These are phyloP conservation scores for Sebastes hubbsi DNA, from an alignment of 2,797 vertebrate species.

Conservation along the genomic window DNA sequence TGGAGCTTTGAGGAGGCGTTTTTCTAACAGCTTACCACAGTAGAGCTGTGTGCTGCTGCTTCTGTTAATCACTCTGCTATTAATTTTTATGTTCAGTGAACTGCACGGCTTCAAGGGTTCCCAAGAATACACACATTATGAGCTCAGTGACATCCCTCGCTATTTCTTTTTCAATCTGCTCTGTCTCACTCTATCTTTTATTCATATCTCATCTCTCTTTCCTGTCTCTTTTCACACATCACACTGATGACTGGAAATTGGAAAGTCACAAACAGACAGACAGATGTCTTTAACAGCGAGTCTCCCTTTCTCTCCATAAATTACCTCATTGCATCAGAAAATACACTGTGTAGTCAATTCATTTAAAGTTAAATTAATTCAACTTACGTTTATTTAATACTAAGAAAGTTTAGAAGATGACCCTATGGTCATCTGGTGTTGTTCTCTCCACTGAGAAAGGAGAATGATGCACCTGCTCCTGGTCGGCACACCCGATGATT, in stretches of 20 bases:
- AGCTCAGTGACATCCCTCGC: neutral
- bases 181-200: conserved; percentile 10
- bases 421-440: neutral
- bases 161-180: neutral
- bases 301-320: neutral
- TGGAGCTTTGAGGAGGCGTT: neutral
- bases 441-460: neutral
- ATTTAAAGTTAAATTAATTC: neutral
- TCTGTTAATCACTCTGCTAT: conserved; percentile 29
- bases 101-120: conserved; percentile 15
- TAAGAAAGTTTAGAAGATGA: neutral
- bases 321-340: neutral
- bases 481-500: neutral
- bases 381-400: neutral
- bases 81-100: conserved; percentile 26
- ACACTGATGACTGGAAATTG: neutral
- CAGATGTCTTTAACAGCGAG: neutral
- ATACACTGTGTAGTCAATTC: neutral
- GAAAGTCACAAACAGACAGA: conserved; percentile 3
- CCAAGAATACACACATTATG: conserved; percentile 20
- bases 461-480: neutral
- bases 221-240: neutral
- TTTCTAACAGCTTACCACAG: neutral
- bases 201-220: conserved; percentile 5
- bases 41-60: neutral